phyloP scores from a whole-genome alignment of 2,797 vertebrate species.

The Tapera naevia region DNA sequence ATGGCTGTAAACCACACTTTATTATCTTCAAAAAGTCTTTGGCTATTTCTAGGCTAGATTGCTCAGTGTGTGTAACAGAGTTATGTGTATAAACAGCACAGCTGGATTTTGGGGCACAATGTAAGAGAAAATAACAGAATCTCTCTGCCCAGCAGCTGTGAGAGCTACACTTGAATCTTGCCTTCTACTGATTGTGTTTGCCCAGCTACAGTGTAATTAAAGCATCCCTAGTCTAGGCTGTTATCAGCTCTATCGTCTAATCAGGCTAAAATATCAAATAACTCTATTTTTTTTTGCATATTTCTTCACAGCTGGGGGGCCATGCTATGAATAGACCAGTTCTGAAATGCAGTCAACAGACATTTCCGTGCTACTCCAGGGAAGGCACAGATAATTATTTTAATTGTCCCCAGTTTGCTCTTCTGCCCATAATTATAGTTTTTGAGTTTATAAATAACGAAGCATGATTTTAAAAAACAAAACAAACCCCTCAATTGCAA shows the following conservation, averaged over 20 bases:
- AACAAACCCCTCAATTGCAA: slow-evolving; percentile 42
- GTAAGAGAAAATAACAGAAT: background rate
- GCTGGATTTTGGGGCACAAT: background rate
- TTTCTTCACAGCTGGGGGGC: background rate
- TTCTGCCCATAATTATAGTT: slow-evolving; percentile 52
- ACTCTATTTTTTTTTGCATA: background rate
- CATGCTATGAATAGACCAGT: background rate
- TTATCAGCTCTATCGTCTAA: background rate
- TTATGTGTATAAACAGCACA: background rate
- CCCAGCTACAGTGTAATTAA: background rate
- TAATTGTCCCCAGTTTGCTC: slow-evolving; percentile 35
- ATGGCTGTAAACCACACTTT: background rate
- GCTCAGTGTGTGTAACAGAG: background rate
- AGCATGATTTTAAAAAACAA: slow-evolving; percentile 25
- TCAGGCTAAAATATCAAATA: background rate
- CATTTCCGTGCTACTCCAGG: background rate
- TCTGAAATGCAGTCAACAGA: slow-evolving; percentile 38
- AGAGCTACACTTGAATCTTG: background rate
- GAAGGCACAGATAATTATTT: slow-evolving; percentile 51
- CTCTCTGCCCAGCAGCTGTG: background rate
- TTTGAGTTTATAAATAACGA: slow-evolving; percentile 51
- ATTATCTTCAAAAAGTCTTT: background rate
- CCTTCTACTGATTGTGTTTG: background rate
- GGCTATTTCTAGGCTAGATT: background rate
- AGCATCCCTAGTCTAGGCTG: background rate